These are phyloP conservation scores for Pterostichus niger DNA, from an alignment of 2,888 invertebrate species.

Conservation along the genomic window DNA sequence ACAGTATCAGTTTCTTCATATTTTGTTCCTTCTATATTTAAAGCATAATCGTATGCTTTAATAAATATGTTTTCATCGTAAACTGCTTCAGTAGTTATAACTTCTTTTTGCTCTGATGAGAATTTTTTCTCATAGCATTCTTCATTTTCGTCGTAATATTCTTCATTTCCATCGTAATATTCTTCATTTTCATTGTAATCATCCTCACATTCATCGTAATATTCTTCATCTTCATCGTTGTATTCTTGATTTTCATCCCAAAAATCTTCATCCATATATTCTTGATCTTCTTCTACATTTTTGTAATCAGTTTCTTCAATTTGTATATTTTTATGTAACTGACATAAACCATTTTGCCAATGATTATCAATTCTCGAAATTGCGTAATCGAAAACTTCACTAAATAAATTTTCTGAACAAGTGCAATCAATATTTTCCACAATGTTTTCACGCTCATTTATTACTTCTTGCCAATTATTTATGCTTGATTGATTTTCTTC, in stretches of 20 bases:
- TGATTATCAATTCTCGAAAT: constrained; percentile 68
- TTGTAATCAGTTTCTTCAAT: constrained; percentile 48
- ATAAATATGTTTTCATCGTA: constrained; percentile 53
- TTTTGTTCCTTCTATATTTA: constrained; percentile 10
- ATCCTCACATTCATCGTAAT: constrained; percentile 27
- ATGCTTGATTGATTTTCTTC: constrained; percentile 31
- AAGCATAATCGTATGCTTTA: constrained; percentile 56
- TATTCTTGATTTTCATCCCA: constrained; percentile 65
- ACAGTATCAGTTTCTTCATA: not conserved
- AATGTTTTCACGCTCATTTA: not conserved
- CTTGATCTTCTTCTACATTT: constrained; percentile 62
- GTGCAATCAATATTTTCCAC: not conserved
- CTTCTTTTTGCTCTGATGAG: not conserved
- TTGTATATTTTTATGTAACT: constrained; percentile 61
- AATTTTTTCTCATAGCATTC: constrained; percentile 61
- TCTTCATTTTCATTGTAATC: constrained; percentile 25
- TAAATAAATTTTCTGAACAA: constrained; percentile 72
- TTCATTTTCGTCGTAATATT: constrained; percentile 30
- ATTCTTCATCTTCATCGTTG: constrained; percentile 62
- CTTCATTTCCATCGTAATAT: constrained; percentile 28
- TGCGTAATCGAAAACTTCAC: constrained; percentile 72
- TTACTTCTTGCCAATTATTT: constrained; percentile 3
- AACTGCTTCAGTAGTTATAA: not conserved
- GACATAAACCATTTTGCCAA: constrained; percentile 70
- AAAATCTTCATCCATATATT: constrained; percentile 60